Evolutionary conservation across 2,113 vertebrate species (phyloP), one percentile per base, ranked within the genome.

Genomic region (Chamaea fasciata): DNA sequence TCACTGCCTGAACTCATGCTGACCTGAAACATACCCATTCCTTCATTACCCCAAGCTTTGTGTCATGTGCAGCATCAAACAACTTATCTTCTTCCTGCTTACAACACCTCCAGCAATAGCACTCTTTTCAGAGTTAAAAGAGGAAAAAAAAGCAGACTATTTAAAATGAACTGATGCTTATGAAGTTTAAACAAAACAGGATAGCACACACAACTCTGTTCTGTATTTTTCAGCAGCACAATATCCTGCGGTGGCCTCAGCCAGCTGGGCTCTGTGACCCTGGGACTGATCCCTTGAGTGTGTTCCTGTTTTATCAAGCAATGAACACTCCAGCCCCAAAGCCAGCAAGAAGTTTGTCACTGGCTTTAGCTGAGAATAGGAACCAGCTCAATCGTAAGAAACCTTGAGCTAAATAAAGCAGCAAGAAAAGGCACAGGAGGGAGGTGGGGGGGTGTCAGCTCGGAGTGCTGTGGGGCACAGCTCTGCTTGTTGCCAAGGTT

Each of bases 321-420:
- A 69, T 73, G 74, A 96, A 90, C 78, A 90, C 68, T 42, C 35
- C 7, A 4, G 62, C 63, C 79, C 91, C 82, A 77, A 87, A 95
- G 87, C 50, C 91, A 89, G 85, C 55, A 90, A 86, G 79, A 91
- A 94, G 80, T 85, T 92, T 94, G 93, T 89, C 83, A 94, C 77
- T 37, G 78, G 86, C 91, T 96, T 94, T 89, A 85, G 71, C 52
- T 76, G 55, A 69, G 81, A 91, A 87, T 75, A 73, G 55, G 68
- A 91, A 90, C 78, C 2, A 12, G 53, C 64, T 95, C 80, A 64
- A 56, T 82, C 69, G n/a, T 63, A 90, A 93, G 91, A 92, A 94
- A 93, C 37, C 46, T 69, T 71, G 59, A 89, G 68, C 88, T 92
- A 96, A 95, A 89, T 93, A 96, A 95, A 92, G 86, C 71, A 46